phyloP scores from a whole-genome alignment of 2,797 vertebrate genomes.

The Enteromius argenteus region DNA sequence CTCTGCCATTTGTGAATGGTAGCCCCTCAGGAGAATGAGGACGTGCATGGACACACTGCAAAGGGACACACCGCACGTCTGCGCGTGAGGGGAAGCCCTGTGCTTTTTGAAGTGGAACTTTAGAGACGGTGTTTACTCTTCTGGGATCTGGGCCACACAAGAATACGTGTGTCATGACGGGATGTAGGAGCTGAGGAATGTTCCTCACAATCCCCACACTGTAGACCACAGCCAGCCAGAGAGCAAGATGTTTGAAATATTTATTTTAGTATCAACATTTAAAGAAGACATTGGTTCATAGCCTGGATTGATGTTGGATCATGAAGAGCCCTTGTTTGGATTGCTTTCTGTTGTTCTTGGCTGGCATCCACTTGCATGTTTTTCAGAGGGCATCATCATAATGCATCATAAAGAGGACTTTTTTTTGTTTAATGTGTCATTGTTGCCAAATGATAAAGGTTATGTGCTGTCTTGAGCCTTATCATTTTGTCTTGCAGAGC shows the following conservation, averaged over 20 bases:
- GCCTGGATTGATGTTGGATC: conserved; percentile 39
- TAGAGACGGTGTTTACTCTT: conserved; percentile 79
- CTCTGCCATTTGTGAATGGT: conserved; percentile 60
- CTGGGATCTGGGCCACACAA: conserved; percentile 68
- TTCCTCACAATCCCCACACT: conserved; percentile 78
- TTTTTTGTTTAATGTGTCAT: not conserved
- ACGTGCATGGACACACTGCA: conserved; percentile 54
- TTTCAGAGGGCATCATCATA: not conserved
- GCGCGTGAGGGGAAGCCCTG: conserved; percentile 76
- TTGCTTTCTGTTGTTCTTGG: conserved; percentile 35
- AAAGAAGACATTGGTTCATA: conserved; percentile 72
- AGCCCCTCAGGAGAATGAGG: conserved; percentile 67
- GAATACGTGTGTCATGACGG: conserved; percentile 78
- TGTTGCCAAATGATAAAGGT: conserved; percentile 3
- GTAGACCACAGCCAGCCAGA: conserved; percentile 69
- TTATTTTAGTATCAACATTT: conserved; percentile 71
- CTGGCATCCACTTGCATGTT: conserved; percentile 10
- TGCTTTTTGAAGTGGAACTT: conserved; percentile 81
- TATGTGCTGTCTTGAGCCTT: not conserved
- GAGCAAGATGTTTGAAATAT: conserved; percentile 63
- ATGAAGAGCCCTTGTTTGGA: conserved; percentile 30
- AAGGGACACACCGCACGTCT: conserved; percentile 31
- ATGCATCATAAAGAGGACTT: not conserved
- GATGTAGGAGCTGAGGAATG: conserved; percentile 74
- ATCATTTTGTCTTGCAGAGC: conserved; percentile 63